Evolutionary conservation across 1,140 invertebrate genomes (phyloP).

Genomic region (Leucophenga varia): DNA sequence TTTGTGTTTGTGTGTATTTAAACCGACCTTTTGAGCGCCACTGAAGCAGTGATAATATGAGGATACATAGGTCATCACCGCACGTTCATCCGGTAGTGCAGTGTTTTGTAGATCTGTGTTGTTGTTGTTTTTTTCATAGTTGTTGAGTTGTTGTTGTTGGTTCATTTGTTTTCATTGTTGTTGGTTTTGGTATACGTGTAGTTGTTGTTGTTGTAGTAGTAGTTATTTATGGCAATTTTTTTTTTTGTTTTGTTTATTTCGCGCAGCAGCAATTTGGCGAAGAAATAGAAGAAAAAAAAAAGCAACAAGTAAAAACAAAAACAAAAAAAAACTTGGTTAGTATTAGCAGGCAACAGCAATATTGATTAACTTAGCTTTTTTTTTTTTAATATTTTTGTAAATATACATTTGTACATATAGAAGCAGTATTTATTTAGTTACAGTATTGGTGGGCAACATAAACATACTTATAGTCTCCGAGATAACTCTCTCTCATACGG

Average conservation of each 20-base stretch:
- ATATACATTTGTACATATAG: too few species aligned
- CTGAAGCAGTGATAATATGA: conserved; percentile 99
- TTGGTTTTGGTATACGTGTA: conserved; percentile 21
- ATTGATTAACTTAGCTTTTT: too few species aligned
- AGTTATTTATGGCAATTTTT: conserved; percentile 16
- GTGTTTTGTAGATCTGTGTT: conserved; percentile 95
- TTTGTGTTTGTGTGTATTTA: conserved; percentile 16
- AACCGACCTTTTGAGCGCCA: conserved; percentile 96
- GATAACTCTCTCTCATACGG: too few species aligned
- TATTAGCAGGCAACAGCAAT: too few species aligned
- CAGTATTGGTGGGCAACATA: too few species aligned
- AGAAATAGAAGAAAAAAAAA: too few species aligned
- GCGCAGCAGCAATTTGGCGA: background rate
- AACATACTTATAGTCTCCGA: too few species aligned
- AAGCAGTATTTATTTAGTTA: too few species aligned
- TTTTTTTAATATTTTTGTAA: too few species aligned
- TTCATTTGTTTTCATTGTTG: conserved; percentile 23
- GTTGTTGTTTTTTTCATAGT: too few species aligned
- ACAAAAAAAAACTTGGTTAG: too few species aligned
- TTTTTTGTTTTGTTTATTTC: conserved; percentile 1
- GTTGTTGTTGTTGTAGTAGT: conserved; percentile 15
- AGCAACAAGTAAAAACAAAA: too few species aligned
- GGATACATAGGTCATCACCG: conserved; percentile 99
- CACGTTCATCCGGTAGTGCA: conserved; percentile 97
- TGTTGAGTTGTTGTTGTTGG: conserved; percentile 25